Evolutionary conservation across 2,888 invertebrate species (phyloP).

Genomic region (Pinctada fucata): DNA sequence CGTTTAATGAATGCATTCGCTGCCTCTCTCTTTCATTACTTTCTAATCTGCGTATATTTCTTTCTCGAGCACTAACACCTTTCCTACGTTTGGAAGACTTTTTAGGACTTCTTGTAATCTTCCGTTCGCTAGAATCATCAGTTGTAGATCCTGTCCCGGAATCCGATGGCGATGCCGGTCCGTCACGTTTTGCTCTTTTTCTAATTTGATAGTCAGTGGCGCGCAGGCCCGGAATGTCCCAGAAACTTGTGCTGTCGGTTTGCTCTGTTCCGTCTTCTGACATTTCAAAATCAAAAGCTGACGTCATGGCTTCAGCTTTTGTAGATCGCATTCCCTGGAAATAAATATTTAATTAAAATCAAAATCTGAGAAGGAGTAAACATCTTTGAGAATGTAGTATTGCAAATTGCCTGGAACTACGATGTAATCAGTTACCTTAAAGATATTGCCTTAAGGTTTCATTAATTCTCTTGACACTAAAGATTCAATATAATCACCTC

Average conservation of each 20-base stretch:
- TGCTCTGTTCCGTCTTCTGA: constrained; percentile 21
- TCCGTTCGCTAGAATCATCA: constrained; percentile 63
- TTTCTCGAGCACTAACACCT: constrained; percentile 88
- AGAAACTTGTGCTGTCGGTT: constrained; percentile 53
- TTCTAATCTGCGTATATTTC: constrained; percentile 90
- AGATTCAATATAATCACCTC: too few relatives aligned
- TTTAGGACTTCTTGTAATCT: constrained; percentile 57
- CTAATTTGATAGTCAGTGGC: constrained; percentile 44
- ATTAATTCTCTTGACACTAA: too few relatives aligned
- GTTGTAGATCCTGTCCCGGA: constrained; percentile 69
- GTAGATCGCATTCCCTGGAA: constrained; percentile 28
- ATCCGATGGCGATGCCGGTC: constrained; percentile 71
- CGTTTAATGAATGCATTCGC: constrained; percentile 94
- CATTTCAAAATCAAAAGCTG: constrained; percentile 16
- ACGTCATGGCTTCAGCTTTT: constrained; percentile 19
- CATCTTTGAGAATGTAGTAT: too few relatives aligned
- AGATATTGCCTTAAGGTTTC: too few relatives aligned
- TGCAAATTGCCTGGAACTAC: too few relatives aligned
- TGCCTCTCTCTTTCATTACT: constrained; percentile 94
- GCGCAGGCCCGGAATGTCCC: constrained; percentile 57
- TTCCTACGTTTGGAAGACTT: constrained; percentile 81
- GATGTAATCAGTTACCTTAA: too few relatives aligned
- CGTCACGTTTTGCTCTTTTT: constrained; percentile 58
- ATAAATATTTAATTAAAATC: background rate
- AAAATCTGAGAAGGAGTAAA: background rate